Evolutionary conservation across 2,113 vertebrate species (phyloP).

Genomic region (Ia io): DNA sequence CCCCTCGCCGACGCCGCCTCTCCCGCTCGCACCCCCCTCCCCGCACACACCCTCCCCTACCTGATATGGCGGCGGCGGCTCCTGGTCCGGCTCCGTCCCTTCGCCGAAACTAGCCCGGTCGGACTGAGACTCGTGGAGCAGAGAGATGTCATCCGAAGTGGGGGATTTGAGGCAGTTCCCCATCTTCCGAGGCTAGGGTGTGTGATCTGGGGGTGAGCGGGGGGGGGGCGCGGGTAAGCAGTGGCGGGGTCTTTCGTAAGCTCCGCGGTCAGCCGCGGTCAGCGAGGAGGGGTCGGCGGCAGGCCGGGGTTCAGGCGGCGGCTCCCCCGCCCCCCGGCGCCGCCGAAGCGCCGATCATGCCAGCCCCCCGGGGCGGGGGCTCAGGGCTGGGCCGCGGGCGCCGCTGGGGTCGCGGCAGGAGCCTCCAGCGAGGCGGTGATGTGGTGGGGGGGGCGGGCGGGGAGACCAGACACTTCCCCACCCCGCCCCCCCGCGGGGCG

Average conservation of each 20-base stretch:
- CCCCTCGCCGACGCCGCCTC: not conserved
- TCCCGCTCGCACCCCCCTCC: not conserved
- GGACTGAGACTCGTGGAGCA: conserved; percentile 96
- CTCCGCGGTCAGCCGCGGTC: conserved; percentile 35
- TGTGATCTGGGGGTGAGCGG: conserved; percentile 22
- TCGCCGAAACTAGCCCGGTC: conserved; percentile 96
- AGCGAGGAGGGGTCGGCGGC: conserved; percentile 57
- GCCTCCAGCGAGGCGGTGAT: conserved; percentile 30
- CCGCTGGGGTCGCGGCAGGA: conserved; percentile 46
- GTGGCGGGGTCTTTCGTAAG: conserved; percentile 47
- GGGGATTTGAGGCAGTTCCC: conserved; percentile 98
- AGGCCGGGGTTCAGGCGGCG: conserved; percentile 61
- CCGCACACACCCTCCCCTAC: conserved; percentile 79
- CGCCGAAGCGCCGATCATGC: conserved; percentile 66
- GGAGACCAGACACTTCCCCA: conserved; percentile 65
- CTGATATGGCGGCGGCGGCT: conserved; percentile 97
- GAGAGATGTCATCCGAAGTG: conserved; percentile 97
- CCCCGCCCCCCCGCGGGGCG: conserved; percentile 76
- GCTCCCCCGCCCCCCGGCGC: conserved; percentile 71
- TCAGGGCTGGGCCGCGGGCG: conserved; percentile 59
- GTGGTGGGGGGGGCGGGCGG: conserved; percentile 61
- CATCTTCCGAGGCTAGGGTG: conserved; percentile 83
- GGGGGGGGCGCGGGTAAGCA: conserved; percentile 19
- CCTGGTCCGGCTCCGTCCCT: conserved; percentile 92
- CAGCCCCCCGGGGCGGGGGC: conserved; percentile 59